Conservation (phyloP, 2,113 vertebrate genomes). For the Desmodus rotundus region DNA sequence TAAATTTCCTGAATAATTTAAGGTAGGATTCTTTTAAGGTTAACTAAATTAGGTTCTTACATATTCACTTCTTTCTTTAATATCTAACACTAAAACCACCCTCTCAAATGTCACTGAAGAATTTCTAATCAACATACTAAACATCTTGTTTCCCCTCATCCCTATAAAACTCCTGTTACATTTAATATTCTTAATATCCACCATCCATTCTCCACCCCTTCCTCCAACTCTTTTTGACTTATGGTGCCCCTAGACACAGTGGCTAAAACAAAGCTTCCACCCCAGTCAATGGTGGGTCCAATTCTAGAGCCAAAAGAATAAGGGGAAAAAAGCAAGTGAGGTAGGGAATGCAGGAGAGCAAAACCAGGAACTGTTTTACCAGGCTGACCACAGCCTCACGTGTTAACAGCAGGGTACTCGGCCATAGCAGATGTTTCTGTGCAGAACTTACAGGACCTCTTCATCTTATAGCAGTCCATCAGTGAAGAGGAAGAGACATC, state of each 20-base stretch:
- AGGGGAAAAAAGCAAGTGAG: background rate
- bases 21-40: background rate
- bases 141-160: background rate
- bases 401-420: background rate
- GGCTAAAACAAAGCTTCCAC: background rate
- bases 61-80: background rate
- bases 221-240: background rate
- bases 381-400: background rate
- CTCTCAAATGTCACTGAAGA: background rate
- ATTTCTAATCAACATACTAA: background rate
- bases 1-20: background rate
- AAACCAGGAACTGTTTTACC: background rate
- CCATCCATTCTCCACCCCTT: rapidly evolving
- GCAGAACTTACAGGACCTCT: background rate
- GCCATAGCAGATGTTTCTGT: background rate
- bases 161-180: background rate
- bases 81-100: background rate
- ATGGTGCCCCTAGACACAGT: background rate
- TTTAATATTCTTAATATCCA: background rate
- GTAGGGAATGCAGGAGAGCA: background rate
- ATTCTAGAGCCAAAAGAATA: background rate
- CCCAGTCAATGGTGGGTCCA: background rate
- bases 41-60: background rate
- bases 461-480: background rate
- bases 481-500: background rate